Conservation (phyloP, 2,797 vertebrate genomes). For the Sebastes vulpes region DNA sequence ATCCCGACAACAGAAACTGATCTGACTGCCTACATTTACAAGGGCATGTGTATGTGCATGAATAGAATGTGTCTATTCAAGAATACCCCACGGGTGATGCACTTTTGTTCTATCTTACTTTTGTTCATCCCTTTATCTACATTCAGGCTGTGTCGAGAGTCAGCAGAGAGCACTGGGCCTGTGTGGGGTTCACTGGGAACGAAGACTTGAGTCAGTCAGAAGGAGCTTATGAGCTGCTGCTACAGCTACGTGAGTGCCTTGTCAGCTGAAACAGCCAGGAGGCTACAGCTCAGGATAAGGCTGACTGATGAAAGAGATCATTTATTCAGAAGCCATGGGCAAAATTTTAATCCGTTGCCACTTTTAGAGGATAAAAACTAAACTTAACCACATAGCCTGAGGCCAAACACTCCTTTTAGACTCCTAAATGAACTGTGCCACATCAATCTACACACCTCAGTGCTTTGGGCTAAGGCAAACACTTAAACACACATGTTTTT, state of each 20-base stretch:
- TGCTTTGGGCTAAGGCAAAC: conserved; percentile 16
- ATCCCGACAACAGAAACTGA: conserved; percentile 14
- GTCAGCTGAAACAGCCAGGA: conserved; percentile 59
- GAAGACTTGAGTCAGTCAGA: conserved; percentile 31
- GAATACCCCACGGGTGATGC: not conserved
- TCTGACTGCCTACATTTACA: not conserved
- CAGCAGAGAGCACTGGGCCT: conserved; percentile 36
- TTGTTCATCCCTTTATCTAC: conserved; percentile 30
- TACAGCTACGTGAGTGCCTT: conserved; percentile 26
- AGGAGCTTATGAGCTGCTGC: conserved; percentile 36
- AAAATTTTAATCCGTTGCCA: conserved; percentile 25
- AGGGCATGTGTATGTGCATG: not conserved
- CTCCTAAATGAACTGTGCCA: not conserved
- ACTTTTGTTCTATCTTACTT: not conserved
- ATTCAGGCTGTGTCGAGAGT: conserved; percentile 30
- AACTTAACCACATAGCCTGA: conserved; percentile 14
- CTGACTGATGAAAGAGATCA: conserved; percentile 52
- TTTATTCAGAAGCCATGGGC: conserved; percentile 44
- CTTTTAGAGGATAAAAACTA: conserved; percentile 26
- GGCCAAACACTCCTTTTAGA: not conserved
- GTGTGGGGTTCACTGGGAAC: conserved; percentile 20
- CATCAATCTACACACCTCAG: not conserved
- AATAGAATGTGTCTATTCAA: not conserved
- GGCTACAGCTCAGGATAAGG: conserved; percentile 38
- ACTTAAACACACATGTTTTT: not conserved